Evolutionary conservation across 2,888 invertebrate species (phyloP), one percentile per base, ranked within the genome.

Genomic region (Drosophila barbarae): DNA sequence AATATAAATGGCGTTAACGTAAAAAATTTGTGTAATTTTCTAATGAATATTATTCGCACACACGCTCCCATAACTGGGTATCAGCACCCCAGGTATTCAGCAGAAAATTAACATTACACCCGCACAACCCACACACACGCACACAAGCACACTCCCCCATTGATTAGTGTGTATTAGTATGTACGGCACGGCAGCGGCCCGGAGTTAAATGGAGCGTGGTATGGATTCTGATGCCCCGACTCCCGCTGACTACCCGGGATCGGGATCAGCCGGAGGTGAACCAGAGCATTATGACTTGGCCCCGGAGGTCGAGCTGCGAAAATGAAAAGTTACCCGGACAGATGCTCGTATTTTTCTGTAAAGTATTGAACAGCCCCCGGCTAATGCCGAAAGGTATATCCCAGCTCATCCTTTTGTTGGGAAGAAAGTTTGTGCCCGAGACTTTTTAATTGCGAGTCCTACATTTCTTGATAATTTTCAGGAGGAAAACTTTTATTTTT

Each of bases 151-250:
- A 28, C n/a, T 12, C 23, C 46, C 32, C 12, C 52, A 51, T 54
- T 58, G 67, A 44, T 79, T 76, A 78, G 72, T 65, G 47, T 67
- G 66, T 72, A 78, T 71, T 57, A 68, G 71, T 73, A 57, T 65
- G 75, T 77, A 66, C 41, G 79, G 58, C 69, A 71, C 63, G 68
- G 56, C 57, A 61, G 65, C 60, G 65, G 55, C 68, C 64, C 52
- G 32, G 65, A 68, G 69, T 69, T 69, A 74, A 79, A 84, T 79
- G 84, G 84, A 68, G 81, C 78, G 68, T 75, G 78, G 63, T 50
- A 63, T 65, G 65, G 69, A 60, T 67, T 32, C 30, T 60, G 69
- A 76, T 78, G 63, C 64, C 57, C 23, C 49, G 23, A 34, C 39
- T 64, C 44, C 46, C 36, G 38, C 26, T 21, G 41, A 12, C 32